These are phyloP conservation scores for Chiroxiphia lanceolata DNA, from an alignment of 2,797 vertebrate genomes.

Conservation along the genomic window DNA sequence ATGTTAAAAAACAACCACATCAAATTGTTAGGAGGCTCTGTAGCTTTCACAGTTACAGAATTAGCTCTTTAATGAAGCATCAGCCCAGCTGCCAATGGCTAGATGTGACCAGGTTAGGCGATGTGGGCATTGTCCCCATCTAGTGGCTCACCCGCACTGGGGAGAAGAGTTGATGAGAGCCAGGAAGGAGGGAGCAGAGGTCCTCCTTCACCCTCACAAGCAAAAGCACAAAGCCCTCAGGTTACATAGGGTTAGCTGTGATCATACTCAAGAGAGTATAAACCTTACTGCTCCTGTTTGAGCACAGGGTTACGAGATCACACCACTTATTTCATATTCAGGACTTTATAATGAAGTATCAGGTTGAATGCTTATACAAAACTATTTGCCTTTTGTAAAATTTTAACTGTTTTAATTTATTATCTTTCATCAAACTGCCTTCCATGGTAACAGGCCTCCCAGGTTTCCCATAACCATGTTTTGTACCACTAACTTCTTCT, in stretches of 20 bases:
- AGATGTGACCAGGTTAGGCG: background rate
- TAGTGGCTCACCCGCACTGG: slow-evolving; percentile 23
- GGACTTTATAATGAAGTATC: background rate
- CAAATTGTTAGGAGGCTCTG: background rate
- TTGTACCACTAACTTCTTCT: background rate
- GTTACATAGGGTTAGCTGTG: background rate
- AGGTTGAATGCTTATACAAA: background rate
- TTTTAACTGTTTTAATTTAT: background rate
- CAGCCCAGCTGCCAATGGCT: background rate
- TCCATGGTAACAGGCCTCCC: background rate
- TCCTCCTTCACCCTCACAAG: background rate
- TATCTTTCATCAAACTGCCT: background rate
- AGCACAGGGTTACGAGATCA: background rate
- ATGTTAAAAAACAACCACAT: background rate
- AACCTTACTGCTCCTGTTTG: background rate
- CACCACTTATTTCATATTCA: background rate
- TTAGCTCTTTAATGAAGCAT: background rate
- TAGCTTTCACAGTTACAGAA: background rate
- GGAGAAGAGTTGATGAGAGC: background rate
- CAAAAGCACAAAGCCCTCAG: background rate
- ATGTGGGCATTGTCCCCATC: slow-evolving; percentile 47
- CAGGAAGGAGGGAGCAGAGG: background rate
- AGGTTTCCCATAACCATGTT: fast-evolving
- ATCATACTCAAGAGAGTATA: background rate
- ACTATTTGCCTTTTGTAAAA: background rate